Evolutionary conservation across 2,888 invertebrate species (phyloP), one percentile per base, ranked within the genome.

Genomic region (Pyrrhosoma nymphula): DNA sequence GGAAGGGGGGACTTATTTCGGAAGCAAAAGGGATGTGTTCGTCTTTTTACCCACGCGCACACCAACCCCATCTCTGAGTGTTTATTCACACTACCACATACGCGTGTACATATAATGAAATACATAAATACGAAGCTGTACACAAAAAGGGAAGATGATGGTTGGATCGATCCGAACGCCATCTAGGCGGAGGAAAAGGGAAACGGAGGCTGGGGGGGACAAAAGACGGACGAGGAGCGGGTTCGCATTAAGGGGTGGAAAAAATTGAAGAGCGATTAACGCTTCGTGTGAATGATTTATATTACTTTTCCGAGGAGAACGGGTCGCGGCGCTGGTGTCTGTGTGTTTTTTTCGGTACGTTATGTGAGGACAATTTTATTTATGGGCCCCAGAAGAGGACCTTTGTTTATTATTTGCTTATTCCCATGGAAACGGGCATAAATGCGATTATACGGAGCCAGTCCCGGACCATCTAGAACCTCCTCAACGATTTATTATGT

Each of bases 321-420:
- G 82, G 82, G 35, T 82, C 4, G 10, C 69, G 23, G 2, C 26
- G 20, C 35, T 35, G 35, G 14, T 82, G 14, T 30, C 0, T 82
- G 18, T 35, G 10, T 18, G 16, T 82, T 82, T n/a, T n/a, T 26
- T 20, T 4, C 0, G 26, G 35, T 35, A 0, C 82, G 82, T 82
- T 82, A 82, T 82, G 82, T 35, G 82, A 82, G 82, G 82, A 82
- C 82, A 82, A 82, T 82, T 35, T 82, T 82, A 82, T 82, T 82
- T 82, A 82, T 82, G 30, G 35, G 10, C 35, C 0, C 82, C 20
- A 0, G 12, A 60, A 60, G 60, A 16, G 16, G 30, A 82, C 26
- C 82, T 82, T 82, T 82, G 82, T 82, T 82, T 82, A 82, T 82
- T 82, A 82, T 82, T 82, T 82, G 82, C 82, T 82, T 82, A 82